phyloP scores from a whole-genome alignment of 2,888 invertebrate species.

The Conchocele bisecta region DNA sequence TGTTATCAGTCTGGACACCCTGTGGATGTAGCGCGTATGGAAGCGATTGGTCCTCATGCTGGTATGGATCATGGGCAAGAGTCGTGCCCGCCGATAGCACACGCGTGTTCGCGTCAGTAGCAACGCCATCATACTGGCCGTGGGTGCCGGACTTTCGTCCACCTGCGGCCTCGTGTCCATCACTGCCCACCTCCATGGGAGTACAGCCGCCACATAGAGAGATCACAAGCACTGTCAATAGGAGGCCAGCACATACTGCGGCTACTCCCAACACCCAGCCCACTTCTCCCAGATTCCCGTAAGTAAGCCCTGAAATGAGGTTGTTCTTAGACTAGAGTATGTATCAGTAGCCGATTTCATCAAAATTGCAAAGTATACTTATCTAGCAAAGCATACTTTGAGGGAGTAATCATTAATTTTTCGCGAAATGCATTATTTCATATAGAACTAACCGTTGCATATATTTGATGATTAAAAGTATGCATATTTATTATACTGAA shows the following conservation, averaged over 20 bases:
- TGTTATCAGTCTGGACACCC: conserved; percentile 37
- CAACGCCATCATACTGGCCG: conserved; percentile 32
- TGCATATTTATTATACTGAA: no score
- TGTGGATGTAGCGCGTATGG: conserved; percentile 46
- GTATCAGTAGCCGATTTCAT: no score
- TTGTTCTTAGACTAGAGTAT: no score
- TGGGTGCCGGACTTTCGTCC: conserved; percentile 25
- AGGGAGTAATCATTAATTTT: no score
- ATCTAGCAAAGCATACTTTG: no score
- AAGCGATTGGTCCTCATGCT: conserved; percentile 20
- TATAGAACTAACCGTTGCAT: no score
- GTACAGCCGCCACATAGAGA: conserved; percentile 53
- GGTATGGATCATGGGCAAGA: conserved; percentile 48
- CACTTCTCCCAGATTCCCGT: no score
- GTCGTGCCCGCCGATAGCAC: conserved; percentile 43
- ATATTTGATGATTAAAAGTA: no score
- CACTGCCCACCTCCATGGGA: conserved; percentile 59
- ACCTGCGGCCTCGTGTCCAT: conserved; percentile 46
- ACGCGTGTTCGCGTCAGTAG: conserved; percentile 43
- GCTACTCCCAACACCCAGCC: conserved; percentile 2
- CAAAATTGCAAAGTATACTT: no score
- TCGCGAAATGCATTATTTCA: no score
- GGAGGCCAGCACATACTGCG: background rate
- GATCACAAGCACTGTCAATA: conserved; percentile 30
- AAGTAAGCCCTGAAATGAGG: no score